Evolutionary conservation across 2,888 invertebrate species (phyloP).

Genomic region (Apamea anceps): DNA sequence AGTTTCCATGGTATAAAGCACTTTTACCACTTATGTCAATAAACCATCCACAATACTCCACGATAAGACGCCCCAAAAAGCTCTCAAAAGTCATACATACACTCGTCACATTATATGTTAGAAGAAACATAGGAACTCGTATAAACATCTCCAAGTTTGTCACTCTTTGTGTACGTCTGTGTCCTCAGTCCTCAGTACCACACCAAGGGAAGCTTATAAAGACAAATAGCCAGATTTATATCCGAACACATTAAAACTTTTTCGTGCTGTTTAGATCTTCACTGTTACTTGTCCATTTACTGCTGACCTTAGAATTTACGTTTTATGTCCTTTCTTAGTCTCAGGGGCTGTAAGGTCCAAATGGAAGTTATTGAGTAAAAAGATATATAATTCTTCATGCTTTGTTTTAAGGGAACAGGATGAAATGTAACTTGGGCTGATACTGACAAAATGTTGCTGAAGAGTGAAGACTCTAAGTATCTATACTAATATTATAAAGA

Average conservation of each 20-base stretch:
- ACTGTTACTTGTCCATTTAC: conserved; percentile 69
- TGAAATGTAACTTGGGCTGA: conserved; percentile 2
- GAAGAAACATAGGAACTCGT: conserved; percentile 54
- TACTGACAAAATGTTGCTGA: neutral
- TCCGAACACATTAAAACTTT: conserved; percentile 85
- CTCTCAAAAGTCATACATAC: conserved; percentile 23
- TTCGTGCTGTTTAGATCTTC: conserved; percentile 64
- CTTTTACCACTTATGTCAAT: neutral
- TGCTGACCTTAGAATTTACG: conserved; percentile 74
- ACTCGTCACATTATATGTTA: conserved; percentile 52
- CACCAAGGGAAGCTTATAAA: conserved; percentile 79
- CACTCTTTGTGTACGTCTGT: conserved; percentile 55
- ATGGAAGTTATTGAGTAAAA: conserved; percentile 62
- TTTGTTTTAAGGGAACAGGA: conserved; percentile 11
- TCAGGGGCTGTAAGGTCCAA: conserved; percentile 55
- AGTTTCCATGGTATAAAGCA: neutral
- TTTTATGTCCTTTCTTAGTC: conserved; percentile 67
- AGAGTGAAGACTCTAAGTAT: neutral
- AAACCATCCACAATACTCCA: conserved; percentile 3
- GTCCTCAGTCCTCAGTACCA: conserved; percentile 40
- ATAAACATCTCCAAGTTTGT: conserved; percentile 56
- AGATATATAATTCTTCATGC: conserved; percentile 24
- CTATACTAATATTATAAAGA: no score
- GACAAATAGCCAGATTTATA: conserved; percentile 86
- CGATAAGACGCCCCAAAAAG: conserved; percentile 30